phyloP scores from a whole-genome alignment of 2,888 invertebrate species.

The Rhaphigaster nebulosa region DNA sequence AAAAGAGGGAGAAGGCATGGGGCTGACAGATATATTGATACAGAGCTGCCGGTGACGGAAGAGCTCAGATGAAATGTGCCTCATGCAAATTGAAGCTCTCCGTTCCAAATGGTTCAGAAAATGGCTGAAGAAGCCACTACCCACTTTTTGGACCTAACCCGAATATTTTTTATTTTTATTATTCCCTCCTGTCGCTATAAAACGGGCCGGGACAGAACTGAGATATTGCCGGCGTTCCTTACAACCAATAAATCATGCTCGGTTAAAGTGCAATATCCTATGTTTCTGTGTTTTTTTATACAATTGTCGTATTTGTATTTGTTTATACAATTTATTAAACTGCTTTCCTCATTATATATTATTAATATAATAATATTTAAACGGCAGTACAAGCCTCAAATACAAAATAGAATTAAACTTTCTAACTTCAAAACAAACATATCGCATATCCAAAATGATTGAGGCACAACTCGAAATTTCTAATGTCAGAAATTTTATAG shows the following conservation, averaged over 20 bases:
- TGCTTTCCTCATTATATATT: no score
- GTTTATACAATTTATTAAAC: not conserved
- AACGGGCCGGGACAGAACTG: not conserved
- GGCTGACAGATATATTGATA: slow-evolving; percentile 14
- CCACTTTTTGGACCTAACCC: slow-evolving; percentile 23
- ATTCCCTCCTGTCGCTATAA: not conserved
- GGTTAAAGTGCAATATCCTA: not conserved
- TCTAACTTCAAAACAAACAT: no score
- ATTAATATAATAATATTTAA: no score
- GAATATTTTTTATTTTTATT: not conserved
- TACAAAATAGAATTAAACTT: no score
- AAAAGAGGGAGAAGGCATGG: not conserved
- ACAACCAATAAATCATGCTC: not conserved
- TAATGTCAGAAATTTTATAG: no score
- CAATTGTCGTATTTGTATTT: not conserved
- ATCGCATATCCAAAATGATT: no score
- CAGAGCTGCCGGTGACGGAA: slow-evolving; percentile 24
- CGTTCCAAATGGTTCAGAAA: slow-evolving; percentile 25
- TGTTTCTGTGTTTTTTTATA: not conserved
- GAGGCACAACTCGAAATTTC: no score
- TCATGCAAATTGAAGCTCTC: slow-evolving; percentile 31
- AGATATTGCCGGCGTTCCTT: not conserved
- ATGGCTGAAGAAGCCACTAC: slow-evolving; percentile 27
- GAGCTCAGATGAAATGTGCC: slow-evolving; percentile 30
- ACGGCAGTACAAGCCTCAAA: no score